These are phyloP conservation scores for Hemiscyllium ocellatum DNA, from an alignment of 2,113 vertebrate genomes.

Conservation along the genomic window DNA sequence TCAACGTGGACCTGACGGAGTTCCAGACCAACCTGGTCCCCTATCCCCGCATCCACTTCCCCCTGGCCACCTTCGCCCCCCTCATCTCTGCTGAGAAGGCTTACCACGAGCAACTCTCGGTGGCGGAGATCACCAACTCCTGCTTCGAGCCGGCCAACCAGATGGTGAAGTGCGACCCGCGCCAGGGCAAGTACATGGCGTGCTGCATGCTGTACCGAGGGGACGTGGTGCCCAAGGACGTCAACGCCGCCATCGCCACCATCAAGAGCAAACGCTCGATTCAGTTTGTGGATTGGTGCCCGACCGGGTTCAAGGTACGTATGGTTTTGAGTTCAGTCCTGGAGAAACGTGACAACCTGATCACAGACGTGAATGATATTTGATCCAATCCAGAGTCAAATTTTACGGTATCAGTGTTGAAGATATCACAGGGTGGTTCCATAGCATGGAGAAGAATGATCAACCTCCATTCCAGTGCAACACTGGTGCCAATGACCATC, in stretches of 20 bases:
- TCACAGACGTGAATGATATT: neutral
- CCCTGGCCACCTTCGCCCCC: neutral
- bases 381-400: neutral
- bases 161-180: neutral
- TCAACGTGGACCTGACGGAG: neutral
- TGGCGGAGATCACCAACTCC: neutral
- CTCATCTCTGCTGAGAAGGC: neutral
- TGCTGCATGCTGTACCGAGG: neutral
- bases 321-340: neutral
- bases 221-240: neutral
- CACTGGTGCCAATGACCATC: too few species aligned
- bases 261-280: neutral
- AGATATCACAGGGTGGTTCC: too few species aligned
- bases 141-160: neutral
- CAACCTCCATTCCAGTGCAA: too few species aligned
- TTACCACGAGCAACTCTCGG: neutral
- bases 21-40: neutral
- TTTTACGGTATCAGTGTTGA: too few species aligned
- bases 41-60: neutral
- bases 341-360: neutral
- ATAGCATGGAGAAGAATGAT: too few species aligned
- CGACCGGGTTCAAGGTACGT: neutral
- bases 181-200: neutral
- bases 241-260: neutral
- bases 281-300: neutral